phyloP scores from a whole-genome alignment of 37 sponge, comb jelly and placozoan species.

The Chondrilla cf. caribensis region DNA sequence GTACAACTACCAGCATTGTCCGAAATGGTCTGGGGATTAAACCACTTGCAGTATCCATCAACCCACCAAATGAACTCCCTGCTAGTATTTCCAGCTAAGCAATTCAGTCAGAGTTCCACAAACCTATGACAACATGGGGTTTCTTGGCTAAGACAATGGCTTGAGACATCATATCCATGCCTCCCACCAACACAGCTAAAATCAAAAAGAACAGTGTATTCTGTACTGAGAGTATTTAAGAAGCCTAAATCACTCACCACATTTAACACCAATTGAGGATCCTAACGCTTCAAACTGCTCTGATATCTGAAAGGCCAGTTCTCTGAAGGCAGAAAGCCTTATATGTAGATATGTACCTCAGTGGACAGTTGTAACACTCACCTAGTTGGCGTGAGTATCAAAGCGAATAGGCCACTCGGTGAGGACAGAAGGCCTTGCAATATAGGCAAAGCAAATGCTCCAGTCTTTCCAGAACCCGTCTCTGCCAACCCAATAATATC shows the following conservation, averaged over 20 bases:
- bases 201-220: not conserved
- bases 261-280: conserved; percentile 83
- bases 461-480: conserved; percentile 98
- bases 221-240: not conserved
- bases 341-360: not conserved
- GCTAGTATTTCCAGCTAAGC: too few species aligned
- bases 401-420: conserved; percentile 90
- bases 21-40: too few species aligned
- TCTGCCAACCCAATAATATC: conserved; percentile 98
- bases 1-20: too few species aligned
- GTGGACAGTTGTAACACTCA: not conserved
- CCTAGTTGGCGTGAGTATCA: conserved; percentile 96
- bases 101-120: too few species aligned
- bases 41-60: too few species aligned
- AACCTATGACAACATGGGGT: conserved; percentile 91
- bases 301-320: conserved; percentile 95
- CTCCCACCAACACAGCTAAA: conserved; percentile 85
- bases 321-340: conserved; percentile 39
- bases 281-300: conserved; percentile 97
- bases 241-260: conserved; percentile 52
- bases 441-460: conserved; percentile 93
- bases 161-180: conserved; percentile 98
- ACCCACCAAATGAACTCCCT: too few species aligned
- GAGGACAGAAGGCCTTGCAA: conserved; percentile 86
- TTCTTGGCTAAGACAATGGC: conserved; percentile 90